Conservation (phyloP, 2,113 vertebrate species). For the Zapus hudsonius region DNA sequence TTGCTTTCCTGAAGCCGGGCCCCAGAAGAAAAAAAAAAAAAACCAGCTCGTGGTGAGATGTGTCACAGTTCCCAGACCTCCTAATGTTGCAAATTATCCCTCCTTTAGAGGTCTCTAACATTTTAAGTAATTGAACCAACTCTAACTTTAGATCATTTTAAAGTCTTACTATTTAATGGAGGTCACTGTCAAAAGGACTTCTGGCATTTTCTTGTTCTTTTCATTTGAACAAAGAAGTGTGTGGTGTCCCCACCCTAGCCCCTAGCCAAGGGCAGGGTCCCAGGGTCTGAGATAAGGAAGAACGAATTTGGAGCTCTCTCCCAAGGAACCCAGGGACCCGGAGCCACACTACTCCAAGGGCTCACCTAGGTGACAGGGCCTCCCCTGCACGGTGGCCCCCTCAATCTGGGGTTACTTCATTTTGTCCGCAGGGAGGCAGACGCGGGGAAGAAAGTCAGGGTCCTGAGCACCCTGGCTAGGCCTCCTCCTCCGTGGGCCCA, state of each 20-base stretch:
- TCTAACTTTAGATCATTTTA: not conserved
- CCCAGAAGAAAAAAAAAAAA: not conserved
- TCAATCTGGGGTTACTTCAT: not conserved
- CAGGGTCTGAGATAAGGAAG: not conserved
- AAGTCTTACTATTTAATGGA: not conserved
- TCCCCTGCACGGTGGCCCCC: too few relatives aligned
- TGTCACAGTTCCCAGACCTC: not conserved
- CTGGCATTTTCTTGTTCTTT: conserved; percentile 4
- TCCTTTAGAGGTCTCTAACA: not conserved
- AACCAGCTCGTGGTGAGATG: too few relatives aligned
- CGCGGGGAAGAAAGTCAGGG: not conserved
- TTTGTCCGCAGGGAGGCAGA: not conserved
- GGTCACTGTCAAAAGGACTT: not conserved
- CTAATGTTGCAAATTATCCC: not conserved
- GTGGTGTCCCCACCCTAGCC: not conserved
- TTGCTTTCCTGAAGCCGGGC: not conserved
- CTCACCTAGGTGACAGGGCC: not conserved
- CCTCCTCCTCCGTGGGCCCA: not conserved
- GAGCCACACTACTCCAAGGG: not conserved
- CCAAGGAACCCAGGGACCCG: not conserved
- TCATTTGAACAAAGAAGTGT: not conserved
- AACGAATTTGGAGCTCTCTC: not conserved
- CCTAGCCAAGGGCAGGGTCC: not conserved
- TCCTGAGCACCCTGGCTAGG: not conserved
- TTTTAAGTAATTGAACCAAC: not conserved